phyloP scores from a whole-genome alignment of 2,888 invertebrate genomes.

The Asteroscopus sphinx region DNA sequence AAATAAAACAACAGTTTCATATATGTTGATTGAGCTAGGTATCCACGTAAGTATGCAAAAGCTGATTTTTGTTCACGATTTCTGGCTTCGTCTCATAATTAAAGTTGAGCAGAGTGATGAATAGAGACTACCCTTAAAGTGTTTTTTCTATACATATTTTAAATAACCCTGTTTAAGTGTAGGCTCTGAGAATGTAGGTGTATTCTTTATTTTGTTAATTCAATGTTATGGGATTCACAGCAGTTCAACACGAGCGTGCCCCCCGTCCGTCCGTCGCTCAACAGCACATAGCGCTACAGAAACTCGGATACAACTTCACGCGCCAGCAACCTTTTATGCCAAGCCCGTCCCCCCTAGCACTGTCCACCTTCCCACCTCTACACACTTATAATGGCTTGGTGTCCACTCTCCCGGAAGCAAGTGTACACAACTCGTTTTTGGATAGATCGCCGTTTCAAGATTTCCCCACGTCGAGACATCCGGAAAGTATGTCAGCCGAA shows the following conservation, averaged over 20 bases:
- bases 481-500: conserved; percentile 66
- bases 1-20: no score
- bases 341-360: conserved; percentile 64
- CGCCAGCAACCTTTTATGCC: conserved; percentile 72
- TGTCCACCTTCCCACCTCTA: conserved; percentile 73
- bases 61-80: no score
- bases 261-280: conserved; percentile 89
- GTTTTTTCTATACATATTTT: no score
- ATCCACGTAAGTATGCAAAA: no score
- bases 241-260: conserved; percentile 97
- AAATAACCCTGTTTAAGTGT: no score
- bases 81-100: no score
- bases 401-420: conserved; percentile 68
- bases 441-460: conserved; percentile 75
- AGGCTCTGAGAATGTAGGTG: no score
- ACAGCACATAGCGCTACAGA: conserved; percentile 83
- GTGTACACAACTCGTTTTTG: conserved; percentile 68
- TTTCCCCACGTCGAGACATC: conserved; percentile 67
- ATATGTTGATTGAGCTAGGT: no score
- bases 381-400: conserved; percentile 67
- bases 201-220: no score
- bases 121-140: no score
- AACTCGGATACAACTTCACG: conserved; percentile 83
- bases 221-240: conserved; percentile 83
- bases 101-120: no score